These are phyloP conservation scores for Myiothlypis coronata DNA, from an alignment of 2,797 vertebrate species.

Conservation along the genomic window DNA sequence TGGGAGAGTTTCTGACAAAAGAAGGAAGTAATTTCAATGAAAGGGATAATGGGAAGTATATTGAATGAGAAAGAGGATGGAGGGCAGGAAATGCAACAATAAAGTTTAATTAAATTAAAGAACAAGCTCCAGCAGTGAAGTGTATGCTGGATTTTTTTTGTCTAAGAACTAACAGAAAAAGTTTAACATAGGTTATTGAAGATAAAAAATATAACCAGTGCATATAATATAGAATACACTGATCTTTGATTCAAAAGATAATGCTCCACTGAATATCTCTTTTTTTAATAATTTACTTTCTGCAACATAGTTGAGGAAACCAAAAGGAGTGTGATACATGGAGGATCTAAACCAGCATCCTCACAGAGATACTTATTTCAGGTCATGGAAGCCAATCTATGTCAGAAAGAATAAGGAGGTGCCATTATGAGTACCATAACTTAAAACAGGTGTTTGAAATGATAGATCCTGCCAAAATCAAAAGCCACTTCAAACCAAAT, in stretches of 20 bases:
- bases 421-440: not conserved
- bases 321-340: not conserved
- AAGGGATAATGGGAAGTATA: constrained; percentile 38
- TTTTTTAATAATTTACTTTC: not conserved
- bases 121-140: constrained; percentile 40
- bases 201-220: constrained; percentile 39
- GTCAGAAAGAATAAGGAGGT: not conserved
- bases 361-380: not conserved
- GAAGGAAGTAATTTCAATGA: constrained; percentile 53
- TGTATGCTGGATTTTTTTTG: not conserved
- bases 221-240: not conserved
- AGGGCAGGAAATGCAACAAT: constrained; percentile 39
- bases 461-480: not conserved
- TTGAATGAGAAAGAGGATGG: constrained; percentile 26
- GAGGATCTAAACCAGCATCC: not conserved
- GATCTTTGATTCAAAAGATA: constrained; percentile 42
- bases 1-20: constrained; percentile 52
- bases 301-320: not conserved
- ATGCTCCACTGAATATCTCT: not conserved
- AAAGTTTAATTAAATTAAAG: constrained; percentile 66
- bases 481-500: not conserved
- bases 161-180: not conserved
- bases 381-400: not conserved
- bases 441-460: not conserved
- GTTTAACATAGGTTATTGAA: constrained; percentile 26